Evolutionary conservation across 1,140 invertebrate genomes (phyloP).

Genomic region (Drosophila jambulina): DNA sequence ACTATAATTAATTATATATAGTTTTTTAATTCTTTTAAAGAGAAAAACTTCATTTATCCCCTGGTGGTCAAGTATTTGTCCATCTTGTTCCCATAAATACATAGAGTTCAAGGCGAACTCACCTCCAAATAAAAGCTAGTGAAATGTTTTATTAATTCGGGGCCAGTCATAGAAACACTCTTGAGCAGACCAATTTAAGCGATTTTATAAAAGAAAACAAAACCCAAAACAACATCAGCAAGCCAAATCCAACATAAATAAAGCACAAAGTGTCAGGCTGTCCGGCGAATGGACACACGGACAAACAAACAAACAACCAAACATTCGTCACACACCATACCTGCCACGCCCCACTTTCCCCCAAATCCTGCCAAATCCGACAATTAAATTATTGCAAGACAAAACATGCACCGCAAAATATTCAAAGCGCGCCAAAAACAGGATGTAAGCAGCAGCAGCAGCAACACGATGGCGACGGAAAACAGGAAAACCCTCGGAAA

Average conservation of each 20-base stretch:
- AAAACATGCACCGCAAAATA: constrained; percentile 81
- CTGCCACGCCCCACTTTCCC: constrained; percentile 11
- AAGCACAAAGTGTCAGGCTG: constrained; percentile 58
- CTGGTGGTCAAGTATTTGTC: too few species aligned
- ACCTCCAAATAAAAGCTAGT: constrained; percentile 8
- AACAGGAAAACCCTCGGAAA: constrained; percentile 50
- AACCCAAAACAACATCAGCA: constrained; percentile 34
- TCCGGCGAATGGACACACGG: constrained; percentile 12
- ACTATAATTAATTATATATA: too few species aligned
- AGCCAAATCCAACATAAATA: constrained; percentile 65
- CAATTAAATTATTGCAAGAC: constrained; percentile 82
- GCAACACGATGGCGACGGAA: constrained; percentile 23
- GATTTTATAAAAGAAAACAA: constrained; percentile 49
- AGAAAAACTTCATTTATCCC: too few species aligned
- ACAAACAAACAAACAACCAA: constrained; percentile 30
- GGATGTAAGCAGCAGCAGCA: constrained; percentile 60
- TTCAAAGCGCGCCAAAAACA: constrained; percentile 82
- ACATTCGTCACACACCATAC: constrained; percentile 8
- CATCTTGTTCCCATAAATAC: too few species aligned
- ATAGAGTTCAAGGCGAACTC: too few species aligned
- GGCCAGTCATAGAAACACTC: constrained; percentile 9
- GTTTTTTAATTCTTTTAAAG: too few species aligned
- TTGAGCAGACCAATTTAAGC: constrained; percentile 30
- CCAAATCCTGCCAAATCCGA: constrained; percentile 81
- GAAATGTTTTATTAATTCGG: constrained; percentile 29